Conservation (phyloP, 2,797 vertebrate species). For the Mastacembelus armatus region DNA sequence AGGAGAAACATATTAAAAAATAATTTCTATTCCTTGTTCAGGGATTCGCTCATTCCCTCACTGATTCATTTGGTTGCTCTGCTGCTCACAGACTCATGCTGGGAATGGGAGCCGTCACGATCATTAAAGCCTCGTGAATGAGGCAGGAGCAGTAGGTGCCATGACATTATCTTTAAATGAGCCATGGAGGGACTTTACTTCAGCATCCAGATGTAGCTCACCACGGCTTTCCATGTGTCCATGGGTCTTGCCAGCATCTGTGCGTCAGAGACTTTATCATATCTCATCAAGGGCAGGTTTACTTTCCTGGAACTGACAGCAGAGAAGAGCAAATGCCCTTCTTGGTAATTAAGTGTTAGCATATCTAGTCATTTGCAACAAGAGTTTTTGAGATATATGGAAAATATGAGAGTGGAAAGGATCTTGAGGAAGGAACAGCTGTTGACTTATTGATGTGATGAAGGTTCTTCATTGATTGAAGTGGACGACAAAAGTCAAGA, state of each 20-base stretch:
- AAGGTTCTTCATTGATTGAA: too few relatives aligned
- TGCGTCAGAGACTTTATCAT: slow-evolving; percentile 52
- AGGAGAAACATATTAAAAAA: slow-evolving; percentile 8
- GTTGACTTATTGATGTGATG: background rate
- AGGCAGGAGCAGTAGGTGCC: slow-evolving; percentile 16
- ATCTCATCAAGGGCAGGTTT: slow-evolving; percentile 13
- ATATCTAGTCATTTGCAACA: background rate
- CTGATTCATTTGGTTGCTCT: slow-evolving; percentile 33
- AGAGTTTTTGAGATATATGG: background rate
- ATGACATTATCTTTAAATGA: slow-evolving; percentile 17
- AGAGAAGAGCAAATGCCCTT: background rate
- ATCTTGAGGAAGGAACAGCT: background rate
- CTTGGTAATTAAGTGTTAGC: slow-evolving; percentile 1
- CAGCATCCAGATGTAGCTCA: slow-evolving; percentile 15
- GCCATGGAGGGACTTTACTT: slow-evolving; percentile 6
- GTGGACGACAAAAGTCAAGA: too few relatives aligned
- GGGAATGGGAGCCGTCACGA: background rate
- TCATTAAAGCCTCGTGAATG: slow-evolving; percentile 34
- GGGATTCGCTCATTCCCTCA: background rate
- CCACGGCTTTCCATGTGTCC: slow-evolving; percentile 1
- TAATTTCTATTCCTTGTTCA: slow-evolving; percentile 12
- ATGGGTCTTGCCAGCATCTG: slow-evolving; percentile 11
- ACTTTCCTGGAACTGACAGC: slow-evolving; percentile 10
- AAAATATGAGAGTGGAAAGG: background rate
- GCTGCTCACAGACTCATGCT: slow-evolving; percentile 5